Evolutionary conservation across 2,113 vertebrate genomes (phyloP).

Genomic region (Ovibos moschatus): DNA sequence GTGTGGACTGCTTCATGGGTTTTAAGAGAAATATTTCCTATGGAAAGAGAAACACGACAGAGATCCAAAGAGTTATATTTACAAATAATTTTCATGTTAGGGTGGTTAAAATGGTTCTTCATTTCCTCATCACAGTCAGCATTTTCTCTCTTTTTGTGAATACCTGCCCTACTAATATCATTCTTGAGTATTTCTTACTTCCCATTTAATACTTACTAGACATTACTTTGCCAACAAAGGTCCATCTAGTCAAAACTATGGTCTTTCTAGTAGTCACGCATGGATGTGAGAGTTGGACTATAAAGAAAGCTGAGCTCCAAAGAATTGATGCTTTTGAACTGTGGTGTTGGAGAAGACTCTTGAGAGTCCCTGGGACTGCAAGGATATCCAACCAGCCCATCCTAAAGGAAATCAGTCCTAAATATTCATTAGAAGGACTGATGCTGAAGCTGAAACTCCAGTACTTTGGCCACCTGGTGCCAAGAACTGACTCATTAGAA

Average conservation of each 20-base stretch:
- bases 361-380: not conserved
- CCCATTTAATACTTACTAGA: not conserved
- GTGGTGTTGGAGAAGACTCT: not conserved
- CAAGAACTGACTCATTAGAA: not conserved
- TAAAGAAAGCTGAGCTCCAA: accelerated
- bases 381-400: not conserved
- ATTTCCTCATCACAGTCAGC: not conserved
- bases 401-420: not conserved
- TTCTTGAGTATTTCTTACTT: not conserved
- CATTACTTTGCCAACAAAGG: not conserved
- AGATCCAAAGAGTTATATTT: not conserved
- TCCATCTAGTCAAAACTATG: not conserved
- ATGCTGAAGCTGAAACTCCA: not conserved
- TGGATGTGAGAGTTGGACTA: not conserved
- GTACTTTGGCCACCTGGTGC: not conserved
- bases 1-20: not conserved
- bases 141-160: not conserved
- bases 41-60: not conserved
- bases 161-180: not conserved
- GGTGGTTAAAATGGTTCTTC: not conserved
- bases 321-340: not conserved
- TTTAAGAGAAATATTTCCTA: not conserved
- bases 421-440: not conserved
- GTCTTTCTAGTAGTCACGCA: not conserved
- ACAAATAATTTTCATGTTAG: not conserved